These are phyloP conservation scores for Marmota monax DNA, from an alignment of 2,113 vertebrate species.

Conservation along the genomic window DNA sequence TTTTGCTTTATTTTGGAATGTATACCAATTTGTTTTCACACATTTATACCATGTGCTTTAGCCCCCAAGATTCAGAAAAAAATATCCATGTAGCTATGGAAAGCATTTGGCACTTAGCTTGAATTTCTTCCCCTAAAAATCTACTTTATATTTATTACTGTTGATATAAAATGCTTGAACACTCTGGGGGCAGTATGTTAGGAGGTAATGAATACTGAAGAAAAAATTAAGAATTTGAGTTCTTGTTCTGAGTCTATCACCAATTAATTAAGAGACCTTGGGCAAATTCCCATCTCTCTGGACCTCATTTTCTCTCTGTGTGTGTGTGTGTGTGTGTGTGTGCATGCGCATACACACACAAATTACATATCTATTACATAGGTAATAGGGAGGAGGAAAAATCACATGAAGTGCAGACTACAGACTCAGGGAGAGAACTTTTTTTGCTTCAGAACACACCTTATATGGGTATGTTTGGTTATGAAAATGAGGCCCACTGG, in stretches of 20 bases:
- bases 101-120: constrained; percentile 53
- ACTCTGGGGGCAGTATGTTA: not conserved
- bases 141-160: constrained; percentile 67
- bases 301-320: not conserved
- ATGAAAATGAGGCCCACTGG: constrained; percentile 9
- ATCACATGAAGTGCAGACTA: not conserved
- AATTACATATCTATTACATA: not conserved
- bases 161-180: constrained; percentile 54
- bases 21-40: constrained; percentile 19
- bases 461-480: constrained; percentile 50
- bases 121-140: constrained; percentile 52
- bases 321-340: not conserved
- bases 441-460: not conserved
- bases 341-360: too few relatives aligned
- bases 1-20: constrained; percentile 17
- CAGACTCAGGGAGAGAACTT: not conserved
- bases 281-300: not conserved
- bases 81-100: constrained; percentile 50
- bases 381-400: not conserved
- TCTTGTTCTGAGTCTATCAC: constrained; percentile 32
- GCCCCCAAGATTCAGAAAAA: not conserved
- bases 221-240: constrained; percentile 3
- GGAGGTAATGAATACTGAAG: not conserved
- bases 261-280: not conserved
- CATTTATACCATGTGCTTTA: constrained; percentile 11